Conservation (phyloP, 1,140 invertebrate genomes). For the Drosophila arawakana region DNA sequence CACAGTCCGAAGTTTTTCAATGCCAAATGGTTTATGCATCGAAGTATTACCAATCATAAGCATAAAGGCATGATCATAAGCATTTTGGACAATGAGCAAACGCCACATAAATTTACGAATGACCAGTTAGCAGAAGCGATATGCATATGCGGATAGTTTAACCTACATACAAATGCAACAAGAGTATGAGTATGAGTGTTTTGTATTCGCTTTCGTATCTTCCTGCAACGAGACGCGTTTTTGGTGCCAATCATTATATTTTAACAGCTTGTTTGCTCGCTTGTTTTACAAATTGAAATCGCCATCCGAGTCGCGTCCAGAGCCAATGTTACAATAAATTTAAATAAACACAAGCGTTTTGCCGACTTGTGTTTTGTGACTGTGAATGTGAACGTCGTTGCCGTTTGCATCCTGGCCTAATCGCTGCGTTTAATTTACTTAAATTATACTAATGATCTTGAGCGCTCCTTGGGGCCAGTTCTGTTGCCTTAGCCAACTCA, state of each 20-base stretch:
- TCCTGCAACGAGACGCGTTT: constrained; percentile 12
- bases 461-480: constrained; percentile 48
- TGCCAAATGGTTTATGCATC: constrained; percentile 80
- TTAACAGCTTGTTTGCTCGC: constrained; percentile 82
- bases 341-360: constrained; percentile 80
- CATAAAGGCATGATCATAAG: constrained; percentile 44
- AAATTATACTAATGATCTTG: constrained; percentile 84
- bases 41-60: constrained; percentile 74
- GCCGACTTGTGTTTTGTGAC: constrained; percentile 37
- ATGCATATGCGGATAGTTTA: constrained; percentile 78
- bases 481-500: constrained; percentile 38
- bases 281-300: constrained; percentile 84
- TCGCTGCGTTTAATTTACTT: constrained; percentile 84
- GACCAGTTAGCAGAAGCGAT: constrained; percentile 55
- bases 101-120: constrained; percentile 74
- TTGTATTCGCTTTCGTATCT: background rate
- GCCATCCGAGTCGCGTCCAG: constrained; percentile 39
- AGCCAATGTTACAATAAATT: constrained; percentile 82
- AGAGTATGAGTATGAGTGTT: background rate
- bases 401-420: constrained; percentile 76
- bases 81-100: constrained; percentile 68
- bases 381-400: constrained; percentile 27
- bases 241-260: constrained; percentile 80
- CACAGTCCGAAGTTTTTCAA: constrained; percentile 63
- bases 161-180: constrained; percentile 53